Percentiles rank a stretch among this genome's conserved stretches.
phyloP scores from a whole-genome alignment of 2,113 vertebrate species.

The Myotis davidii region DNA sequence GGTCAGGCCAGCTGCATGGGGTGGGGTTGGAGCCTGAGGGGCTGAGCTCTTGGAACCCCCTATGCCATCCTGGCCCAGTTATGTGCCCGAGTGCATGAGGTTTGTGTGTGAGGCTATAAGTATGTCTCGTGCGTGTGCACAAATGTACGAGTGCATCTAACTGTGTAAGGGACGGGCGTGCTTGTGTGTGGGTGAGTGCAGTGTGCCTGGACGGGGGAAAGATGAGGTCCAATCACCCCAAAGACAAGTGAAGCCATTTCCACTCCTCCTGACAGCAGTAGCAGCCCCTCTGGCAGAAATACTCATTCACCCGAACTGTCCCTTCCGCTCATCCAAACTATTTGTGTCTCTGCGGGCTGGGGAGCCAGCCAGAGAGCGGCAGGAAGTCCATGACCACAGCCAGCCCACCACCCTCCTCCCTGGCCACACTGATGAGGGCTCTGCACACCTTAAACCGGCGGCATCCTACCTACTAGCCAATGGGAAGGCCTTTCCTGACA shows the following conservation, averaged over 20 bases:
- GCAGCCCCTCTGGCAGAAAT: not conserved
- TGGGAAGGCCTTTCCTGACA: not conserved
- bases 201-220: rapidly evolving
- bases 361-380: not conserved
- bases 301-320: not conserved
- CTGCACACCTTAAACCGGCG: not conserved
- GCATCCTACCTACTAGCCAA: not conserved
- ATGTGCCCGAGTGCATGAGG: not conserved
- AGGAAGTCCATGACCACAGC: not conserved
- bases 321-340: not conserved
- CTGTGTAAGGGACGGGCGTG: not conserved
- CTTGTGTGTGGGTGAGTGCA: not conserved
- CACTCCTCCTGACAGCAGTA: not conserved
- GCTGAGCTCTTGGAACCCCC: not conserved
- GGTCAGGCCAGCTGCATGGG: not conserved
- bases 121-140: not conserved
- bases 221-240: not conserved
- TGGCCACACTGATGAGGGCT: not conserved
- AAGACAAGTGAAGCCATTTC: not conserved
- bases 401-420: too few species aligned
- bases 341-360: not conserved
- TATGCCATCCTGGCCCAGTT: not conserved
- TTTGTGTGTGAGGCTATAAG: not conserved
- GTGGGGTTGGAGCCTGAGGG: not conserved
- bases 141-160: not conserved